Conservation (phyloP, 2,113 vertebrate genomes). For the Leptodactylus fuscus region DNA sequence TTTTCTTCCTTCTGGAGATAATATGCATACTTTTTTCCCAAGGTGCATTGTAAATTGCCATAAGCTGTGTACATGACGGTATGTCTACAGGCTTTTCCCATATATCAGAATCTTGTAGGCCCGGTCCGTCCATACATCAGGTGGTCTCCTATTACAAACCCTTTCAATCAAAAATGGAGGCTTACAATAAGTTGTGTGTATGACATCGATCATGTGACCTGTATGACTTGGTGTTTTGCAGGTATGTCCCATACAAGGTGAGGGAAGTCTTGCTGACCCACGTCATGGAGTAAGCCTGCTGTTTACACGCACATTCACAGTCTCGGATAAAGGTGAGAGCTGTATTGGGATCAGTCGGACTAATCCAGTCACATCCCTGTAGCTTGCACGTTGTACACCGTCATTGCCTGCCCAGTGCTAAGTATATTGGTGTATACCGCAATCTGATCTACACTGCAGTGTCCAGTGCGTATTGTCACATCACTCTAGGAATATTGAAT, state of each 20-base stretch:
- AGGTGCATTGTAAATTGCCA: too few relatives aligned
- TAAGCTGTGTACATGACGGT: too few relatives aligned
- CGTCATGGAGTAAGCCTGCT: background rate
- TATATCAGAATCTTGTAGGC: too few relatives aligned
- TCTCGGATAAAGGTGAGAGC: conserved; percentile 15
- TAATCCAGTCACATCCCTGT: conserved; percentile 18
- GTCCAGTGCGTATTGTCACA: too few relatives aligned
- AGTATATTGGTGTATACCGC: too few relatives aligned
- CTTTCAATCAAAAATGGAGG: background rate
- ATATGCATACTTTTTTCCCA: too few relatives aligned
- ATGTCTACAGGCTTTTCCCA: too few relatives aligned
- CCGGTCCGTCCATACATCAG: too few relatives aligned
- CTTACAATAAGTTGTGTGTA: too few relatives aligned
- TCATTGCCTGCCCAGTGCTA: background rate
- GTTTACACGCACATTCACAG: background rate
- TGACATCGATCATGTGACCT: background rate
- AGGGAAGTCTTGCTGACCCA: background rate
- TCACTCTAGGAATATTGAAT: too few relatives aligned
- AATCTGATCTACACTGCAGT: too few relatives aligned
- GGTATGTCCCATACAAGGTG: background rate
- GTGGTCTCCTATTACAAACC: background rate
- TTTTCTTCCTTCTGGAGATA: too few relatives aligned
- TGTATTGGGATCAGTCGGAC: background rate
- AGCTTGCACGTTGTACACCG: background rate
- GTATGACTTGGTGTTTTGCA: background rate